Evolutionary conservation across 2,888 invertebrate genomes (phyloP).

Genomic region (Harmothoe impar): DNA sequence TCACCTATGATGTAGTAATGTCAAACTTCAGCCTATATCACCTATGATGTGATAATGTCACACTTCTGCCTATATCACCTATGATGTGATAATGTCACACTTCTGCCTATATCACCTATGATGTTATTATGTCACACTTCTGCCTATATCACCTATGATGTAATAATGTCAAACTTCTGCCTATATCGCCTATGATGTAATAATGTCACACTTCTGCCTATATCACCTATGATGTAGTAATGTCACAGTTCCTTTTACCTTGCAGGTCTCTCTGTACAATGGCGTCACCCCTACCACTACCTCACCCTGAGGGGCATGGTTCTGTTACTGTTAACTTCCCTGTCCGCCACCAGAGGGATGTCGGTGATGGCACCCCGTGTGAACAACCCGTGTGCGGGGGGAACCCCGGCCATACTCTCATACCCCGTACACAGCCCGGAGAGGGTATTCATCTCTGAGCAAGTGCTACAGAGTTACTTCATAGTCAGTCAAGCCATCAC

Average conservation of each 20-base stretch:
- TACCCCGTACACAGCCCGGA: not conserved
- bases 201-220: too few relatives aligned
- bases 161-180: too few relatives aligned
- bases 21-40: too few relatives aligned
- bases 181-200: too few relatives aligned
- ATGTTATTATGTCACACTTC: too few relatives aligned
- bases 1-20: too few relatives aligned
- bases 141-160: too few relatives aligned
- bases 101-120: too few relatives aligned
- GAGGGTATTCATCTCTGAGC: not conserved
- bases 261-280: not conserved
- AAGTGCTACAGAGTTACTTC: slow-evolving; percentile 9
- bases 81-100: too few relatives aligned
- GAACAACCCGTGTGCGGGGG: slow-evolving; percentile 41
- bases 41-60: too few relatives aligned
- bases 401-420: not conserved
- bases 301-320: not conserved
- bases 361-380: not conserved
- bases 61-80: too few relatives aligned
- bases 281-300: not conserved
- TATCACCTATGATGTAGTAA: too few relatives aligned
- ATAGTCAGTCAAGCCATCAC: not conserved
- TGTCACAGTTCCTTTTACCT: not conserved
- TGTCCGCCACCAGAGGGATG: not conserved
- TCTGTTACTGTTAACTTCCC: not conserved